A percentile compares a stretch with the other conserved stretches of the same genome.
phyloP scores from a whole-genome alignment of 53 echinoderm and acorn worm species.

The Paracentrotus lividus region DNA sequence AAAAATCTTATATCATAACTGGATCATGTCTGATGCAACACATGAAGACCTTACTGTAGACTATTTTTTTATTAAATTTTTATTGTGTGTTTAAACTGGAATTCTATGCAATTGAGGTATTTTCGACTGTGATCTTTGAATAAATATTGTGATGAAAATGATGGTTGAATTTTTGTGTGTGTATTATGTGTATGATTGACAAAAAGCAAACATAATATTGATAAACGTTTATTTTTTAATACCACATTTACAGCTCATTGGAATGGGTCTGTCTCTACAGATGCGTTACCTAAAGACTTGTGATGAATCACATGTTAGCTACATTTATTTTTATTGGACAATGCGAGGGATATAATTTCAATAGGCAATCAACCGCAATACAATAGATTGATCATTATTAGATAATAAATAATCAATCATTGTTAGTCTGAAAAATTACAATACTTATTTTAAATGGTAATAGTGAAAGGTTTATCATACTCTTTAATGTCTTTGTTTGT shows the following conservation, averaged over 20 bases:
- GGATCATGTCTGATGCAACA: neutral
- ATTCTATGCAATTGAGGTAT: conserved; percentile 37
- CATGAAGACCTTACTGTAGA: neutral
- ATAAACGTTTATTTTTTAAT: too few relatives aligned
- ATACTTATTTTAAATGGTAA: too few relatives aligned
- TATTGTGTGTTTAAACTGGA: conserved; percentile 29
- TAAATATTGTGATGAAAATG: conserved; percentile 36
- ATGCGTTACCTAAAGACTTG: neutral
- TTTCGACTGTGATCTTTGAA: conserved; percentile 19
- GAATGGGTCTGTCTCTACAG: neutral
- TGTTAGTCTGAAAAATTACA: too few relatives aligned
- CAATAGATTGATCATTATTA: too few relatives aligned
- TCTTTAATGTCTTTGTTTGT: too few relatives aligned
- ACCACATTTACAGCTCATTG: neutral
- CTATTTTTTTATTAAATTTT: neutral
- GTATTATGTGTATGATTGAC: neutral
- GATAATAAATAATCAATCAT: too few relatives aligned
- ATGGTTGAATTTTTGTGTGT: neutral
- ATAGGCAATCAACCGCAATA: too few relatives aligned
- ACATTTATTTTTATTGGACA: neutral
- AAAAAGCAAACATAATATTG: too few relatives aligned
- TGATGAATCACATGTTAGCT: neutral
- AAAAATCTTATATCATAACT: too few relatives aligned
- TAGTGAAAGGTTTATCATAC: too few relatives aligned
- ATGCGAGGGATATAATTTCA: too few relatives aligned